Conservation (phyloP, 2,113 vertebrate genomes). For the Larimichthys polyactis region DNA sequence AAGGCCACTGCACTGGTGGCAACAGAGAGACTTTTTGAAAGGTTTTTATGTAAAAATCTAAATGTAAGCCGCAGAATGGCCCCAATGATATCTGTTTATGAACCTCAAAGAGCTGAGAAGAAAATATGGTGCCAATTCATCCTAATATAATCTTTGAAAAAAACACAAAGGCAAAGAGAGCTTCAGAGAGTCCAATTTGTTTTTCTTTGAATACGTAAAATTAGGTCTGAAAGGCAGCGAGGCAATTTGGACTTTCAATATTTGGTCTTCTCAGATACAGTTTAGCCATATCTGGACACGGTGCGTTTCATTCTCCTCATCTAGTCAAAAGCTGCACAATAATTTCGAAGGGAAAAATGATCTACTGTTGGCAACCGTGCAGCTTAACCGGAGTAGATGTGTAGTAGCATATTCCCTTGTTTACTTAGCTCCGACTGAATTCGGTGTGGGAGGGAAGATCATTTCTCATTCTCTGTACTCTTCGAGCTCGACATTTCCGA, state of each 20-base stretch:
- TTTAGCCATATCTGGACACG: neutral
- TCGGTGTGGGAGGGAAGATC: neutral
- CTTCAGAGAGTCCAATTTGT: slow-evolving; percentile 23
- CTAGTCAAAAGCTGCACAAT: neutral
- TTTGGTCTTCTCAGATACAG: slow-evolving; percentile 5
- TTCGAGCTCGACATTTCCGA: neutral
- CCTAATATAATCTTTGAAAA: slow-evolving; percentile 23
- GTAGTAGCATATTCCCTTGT: neutral
- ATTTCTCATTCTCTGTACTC: slow-evolving; percentile 11
- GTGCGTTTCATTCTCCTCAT: neutral
- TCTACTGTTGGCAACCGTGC: neutral
- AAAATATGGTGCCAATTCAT: neutral
- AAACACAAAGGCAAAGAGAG: neutral
- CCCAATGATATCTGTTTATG: slow-evolving; percentile 7
- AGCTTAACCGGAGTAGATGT: neutral
- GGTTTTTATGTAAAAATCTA: slow-evolving; percentile 13
- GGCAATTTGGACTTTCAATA: slow-evolving; percentile 13
- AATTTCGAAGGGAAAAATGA: neutral
- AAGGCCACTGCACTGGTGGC: neutral
- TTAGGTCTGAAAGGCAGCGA: slow-evolving; percentile 4
- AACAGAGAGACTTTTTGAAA: slow-evolving; percentile 8
- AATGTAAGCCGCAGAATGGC: slow-evolving; percentile 2
- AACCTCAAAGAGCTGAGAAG: slow-evolving; percentile 30
- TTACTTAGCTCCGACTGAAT: neutral
- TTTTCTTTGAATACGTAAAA: slow-evolving; percentile 24